These are phyloP conservation scores for Idaea aversata DNA, from an alignment of 2,888 invertebrate genomes.

Conservation along the genomic window DNA sequence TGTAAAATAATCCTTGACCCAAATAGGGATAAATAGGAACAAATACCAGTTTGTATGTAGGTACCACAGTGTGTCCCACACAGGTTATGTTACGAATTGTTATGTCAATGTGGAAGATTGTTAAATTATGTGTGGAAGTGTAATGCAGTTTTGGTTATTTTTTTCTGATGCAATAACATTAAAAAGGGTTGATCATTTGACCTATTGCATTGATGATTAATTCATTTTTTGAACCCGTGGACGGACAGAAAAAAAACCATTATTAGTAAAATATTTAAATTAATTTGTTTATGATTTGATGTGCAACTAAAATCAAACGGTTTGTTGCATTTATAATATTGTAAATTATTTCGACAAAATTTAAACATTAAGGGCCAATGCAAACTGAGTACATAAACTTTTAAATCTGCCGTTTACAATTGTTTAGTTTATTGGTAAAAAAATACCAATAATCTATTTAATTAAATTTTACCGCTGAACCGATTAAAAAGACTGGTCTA, in stretches of 20 bases:
- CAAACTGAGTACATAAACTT: too few relatives aligned
- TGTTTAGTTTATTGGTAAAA: too few relatives aligned
- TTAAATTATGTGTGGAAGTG: not conserved
- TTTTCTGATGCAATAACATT: not conserved
- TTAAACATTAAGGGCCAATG: too few relatives aligned
- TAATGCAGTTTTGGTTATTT: conserved; percentile 7
- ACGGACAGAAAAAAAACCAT: not conserved
- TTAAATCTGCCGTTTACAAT: too few relatives aligned
- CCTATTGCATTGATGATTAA: not conserved
- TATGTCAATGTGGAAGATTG: conserved; percentile 8
- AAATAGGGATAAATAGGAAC: conserved; percentile 42
- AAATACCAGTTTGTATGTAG: conserved; percentile 41
- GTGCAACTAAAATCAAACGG: not conserved
- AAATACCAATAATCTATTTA: too few relatives aligned
- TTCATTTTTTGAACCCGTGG: not conserved
- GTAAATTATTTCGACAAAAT: too few relatives aligned
- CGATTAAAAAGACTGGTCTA: too few relatives aligned
- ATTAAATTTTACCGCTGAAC: too few relatives aligned
- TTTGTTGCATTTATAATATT: too few relatives aligned
- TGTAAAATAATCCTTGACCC: conserved; percentile 61
- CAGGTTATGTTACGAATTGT: conserved; percentile 64
- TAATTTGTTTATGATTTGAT: not conserved
- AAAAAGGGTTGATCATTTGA: not conserved
- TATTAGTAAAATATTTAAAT: not conserved
- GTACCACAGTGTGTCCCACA: conserved; percentile 48